phyloP scores from a whole-genome alignment of 2,797 vertebrate genomes.

The Pseudochirops corinnae region DNA sequence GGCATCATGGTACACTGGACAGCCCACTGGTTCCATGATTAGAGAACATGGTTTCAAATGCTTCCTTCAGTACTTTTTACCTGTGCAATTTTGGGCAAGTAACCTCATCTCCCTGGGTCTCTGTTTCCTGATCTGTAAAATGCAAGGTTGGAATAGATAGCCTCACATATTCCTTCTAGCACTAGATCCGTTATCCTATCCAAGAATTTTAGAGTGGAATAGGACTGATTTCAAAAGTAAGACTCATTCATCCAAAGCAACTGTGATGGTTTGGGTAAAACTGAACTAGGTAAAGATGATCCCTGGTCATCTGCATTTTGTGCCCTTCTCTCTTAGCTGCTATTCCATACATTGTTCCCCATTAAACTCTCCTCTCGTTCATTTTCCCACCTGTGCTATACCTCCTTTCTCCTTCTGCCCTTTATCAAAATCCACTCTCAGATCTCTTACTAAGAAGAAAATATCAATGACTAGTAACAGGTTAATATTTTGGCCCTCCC shows the following conservation, averaged over 20 bases:
- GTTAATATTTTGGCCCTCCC: not conserved
- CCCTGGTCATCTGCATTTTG: not conserved
- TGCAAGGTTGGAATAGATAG: not conserved
- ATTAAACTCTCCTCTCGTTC: not conserved
- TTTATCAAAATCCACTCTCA: not conserved
- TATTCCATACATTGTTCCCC: not conserved
- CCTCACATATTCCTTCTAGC: not conserved
- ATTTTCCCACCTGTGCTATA: not conserved
- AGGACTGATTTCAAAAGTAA: not conserved
- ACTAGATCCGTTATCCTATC: not conserved
- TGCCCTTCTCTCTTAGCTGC: not conserved
- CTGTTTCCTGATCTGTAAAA: not conserved
- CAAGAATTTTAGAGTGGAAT: not conserved
- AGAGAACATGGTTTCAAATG: not conserved
- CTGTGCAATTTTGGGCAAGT: not conserved
- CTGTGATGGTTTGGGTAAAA: not conserved
- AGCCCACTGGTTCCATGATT: not conserved
- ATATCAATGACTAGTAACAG: not conserved
- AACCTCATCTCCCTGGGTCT: not conserved
- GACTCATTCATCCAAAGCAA: not conserved
- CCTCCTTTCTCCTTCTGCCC: not conserved
- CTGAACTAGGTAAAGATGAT: not conserved
- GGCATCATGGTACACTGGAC: not conserved
- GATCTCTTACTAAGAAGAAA: not conserved
- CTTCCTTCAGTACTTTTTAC: not conserved